Evolutionary conservation across 2,113 vertebrate species (phyloP).

Genomic region (Nipponia nippon): DNA sequence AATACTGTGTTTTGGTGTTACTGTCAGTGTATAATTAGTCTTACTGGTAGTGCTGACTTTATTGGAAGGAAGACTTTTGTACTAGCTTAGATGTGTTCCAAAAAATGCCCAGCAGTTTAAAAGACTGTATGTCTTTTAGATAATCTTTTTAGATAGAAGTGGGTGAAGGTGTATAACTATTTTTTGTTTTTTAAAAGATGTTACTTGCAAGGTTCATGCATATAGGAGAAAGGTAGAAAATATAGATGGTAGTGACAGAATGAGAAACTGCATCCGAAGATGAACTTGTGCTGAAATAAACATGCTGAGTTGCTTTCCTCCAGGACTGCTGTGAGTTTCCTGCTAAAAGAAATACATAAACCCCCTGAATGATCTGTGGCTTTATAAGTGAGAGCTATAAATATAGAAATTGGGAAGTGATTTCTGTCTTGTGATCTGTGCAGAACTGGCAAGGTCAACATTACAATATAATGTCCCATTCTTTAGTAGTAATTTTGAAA

Average conservation of each 20-base stretch:
- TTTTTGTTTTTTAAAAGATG: background rate
- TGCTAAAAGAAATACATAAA: background rate
- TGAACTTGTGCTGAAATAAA: background rate
- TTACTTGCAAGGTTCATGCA: background rate
- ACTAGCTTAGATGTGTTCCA: background rate
- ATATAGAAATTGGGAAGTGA: background rate
- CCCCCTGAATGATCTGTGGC: background rate
- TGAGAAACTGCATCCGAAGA: background rate
- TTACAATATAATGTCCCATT: background rate
- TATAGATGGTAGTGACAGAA: background rate
- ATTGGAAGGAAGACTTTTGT: background rate
- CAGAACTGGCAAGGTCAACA: background rate
- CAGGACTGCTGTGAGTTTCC: background rate
- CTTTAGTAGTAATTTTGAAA: background rate
- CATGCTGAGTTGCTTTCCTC: background rate
- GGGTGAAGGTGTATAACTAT: accelerated
- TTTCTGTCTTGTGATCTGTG: conserved; percentile 19
- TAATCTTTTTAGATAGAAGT: background rate
- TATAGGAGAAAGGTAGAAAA: background rate
- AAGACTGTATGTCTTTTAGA: background rate
- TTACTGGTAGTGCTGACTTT: background rate
- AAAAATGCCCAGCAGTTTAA: background rate
- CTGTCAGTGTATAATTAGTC: background rate
- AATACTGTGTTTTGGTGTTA: background rate
- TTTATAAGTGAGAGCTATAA: background rate